Evolutionary conservation across 2,113 vertebrate genomes (phyloP).

Genomic region (Eulacestoma nigropectus): DNA sequence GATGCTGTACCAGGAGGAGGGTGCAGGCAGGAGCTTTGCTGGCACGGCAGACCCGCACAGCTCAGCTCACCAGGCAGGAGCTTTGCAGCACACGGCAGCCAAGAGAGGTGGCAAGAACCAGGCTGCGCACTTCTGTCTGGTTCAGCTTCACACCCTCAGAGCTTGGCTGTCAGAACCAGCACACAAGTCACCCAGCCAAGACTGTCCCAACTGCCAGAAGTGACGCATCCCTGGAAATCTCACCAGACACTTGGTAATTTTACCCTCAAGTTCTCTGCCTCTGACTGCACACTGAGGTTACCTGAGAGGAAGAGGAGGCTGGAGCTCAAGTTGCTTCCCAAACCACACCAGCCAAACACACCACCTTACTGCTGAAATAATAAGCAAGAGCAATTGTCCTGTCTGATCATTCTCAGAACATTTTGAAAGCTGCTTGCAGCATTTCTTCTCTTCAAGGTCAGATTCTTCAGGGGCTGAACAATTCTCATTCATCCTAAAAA

Average conservation of each 20-base stretch:
- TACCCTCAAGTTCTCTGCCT: not conserved
- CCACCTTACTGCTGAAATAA: not conserved
- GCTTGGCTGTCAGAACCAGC: not conserved
- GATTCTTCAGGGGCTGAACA: not conserved
- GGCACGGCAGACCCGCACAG: not conserved
- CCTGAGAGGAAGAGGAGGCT: not conserved
- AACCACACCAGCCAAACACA: not conserved
- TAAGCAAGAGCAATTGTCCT: not conserved
- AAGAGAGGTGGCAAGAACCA: not conserved
- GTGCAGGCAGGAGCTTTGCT: not conserved
- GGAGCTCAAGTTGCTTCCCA: not conserved
- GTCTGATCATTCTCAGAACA: not conserved
- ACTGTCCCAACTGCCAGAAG: not conserved
- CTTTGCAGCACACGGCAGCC: not conserved
- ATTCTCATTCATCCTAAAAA: slow-evolving; percentile 19
- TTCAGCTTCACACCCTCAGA: not conserved
- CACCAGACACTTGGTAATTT: not conserved
- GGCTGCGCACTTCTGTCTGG: not conserved
- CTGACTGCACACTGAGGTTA: not conserved
- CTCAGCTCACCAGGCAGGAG: not conserved
- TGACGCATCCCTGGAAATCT: not conserved
- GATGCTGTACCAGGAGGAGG: not conserved
- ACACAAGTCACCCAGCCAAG: not conserved
- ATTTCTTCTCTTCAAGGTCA: slow-evolving; percentile 31
- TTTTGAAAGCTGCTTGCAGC: not conserved